Conservation (phyloP, 2,797 vertebrate genomes). For the Acropternis orthonyx region DNA sequence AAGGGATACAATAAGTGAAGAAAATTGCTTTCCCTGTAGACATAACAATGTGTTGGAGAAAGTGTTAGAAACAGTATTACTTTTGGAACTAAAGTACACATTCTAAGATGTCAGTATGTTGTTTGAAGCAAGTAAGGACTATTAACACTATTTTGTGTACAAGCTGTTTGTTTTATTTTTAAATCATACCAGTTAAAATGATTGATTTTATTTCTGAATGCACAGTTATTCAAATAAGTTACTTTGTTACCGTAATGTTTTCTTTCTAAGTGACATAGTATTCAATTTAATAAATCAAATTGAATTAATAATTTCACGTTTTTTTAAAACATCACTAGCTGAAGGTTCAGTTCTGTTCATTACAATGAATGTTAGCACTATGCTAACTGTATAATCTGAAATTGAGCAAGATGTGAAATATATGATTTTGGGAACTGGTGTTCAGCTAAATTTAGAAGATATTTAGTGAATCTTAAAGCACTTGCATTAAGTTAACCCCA, state of each 20-base stretch:
- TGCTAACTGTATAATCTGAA: not conserved
- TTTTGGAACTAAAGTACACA: not conserved
- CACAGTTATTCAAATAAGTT: conserved; percentile 15
- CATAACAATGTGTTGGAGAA: not conserved
- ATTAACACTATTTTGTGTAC: not conserved
- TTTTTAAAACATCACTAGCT: conserved; percentile 34
- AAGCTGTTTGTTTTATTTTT: not conserved
- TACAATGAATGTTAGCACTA: not conserved
- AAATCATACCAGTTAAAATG: not conserved
- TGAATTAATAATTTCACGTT: conserved; percentile 27
- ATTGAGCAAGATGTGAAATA: not conserved
- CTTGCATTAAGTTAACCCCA: not conserved
- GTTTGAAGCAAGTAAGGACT: not conserved
- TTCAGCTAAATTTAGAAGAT: not conserved
- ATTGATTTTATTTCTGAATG: not conserved
- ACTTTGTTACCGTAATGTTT: conserved; percentile 16
- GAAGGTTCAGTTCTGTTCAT: not conserved
- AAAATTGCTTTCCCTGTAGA: conserved; percentile 23
- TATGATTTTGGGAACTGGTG: not conserved
- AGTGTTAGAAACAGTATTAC: not conserved
- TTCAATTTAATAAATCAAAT: conserved; percentile 50
- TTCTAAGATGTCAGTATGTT: not conserved
- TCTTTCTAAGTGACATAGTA: conserved; percentile 29
- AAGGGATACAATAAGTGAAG: not conserved
- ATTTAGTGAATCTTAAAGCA: not conserved